phyloP scores from a whole-genome alignment of 1,140 invertebrate species.

The Drosophila seguyi region DNA sequence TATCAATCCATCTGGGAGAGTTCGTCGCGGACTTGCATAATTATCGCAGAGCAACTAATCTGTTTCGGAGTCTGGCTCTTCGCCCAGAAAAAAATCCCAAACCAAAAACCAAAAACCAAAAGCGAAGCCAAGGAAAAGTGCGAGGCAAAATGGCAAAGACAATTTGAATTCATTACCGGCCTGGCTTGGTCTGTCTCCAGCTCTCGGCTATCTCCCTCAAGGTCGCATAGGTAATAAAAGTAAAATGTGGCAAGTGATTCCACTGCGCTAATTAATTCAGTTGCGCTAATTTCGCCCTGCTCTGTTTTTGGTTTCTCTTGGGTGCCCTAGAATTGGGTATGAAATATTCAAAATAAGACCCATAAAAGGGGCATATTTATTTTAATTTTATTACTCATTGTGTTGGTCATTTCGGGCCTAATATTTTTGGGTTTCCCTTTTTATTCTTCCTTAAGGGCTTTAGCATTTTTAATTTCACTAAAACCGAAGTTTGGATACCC shows the following conservation, averaged over 20 bases:
- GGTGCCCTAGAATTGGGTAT: slow-evolving; percentile 26
- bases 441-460: slow-evolving; percentile 7
- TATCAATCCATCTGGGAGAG: slow-evolving; percentile 38
- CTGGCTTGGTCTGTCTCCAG: slow-evolving; percentile 19
- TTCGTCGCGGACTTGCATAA: slow-evolving; percentile 59
- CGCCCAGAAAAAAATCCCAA: background rate
- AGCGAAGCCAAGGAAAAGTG: slow-evolving; percentile 38
- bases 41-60: slow-evolving; percentile 40
- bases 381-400: background rate
- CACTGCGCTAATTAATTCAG: slow-evolving; percentile 77
- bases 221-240: slow-evolving; percentile 65
- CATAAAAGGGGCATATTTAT: slow-evolving; percentile 20
- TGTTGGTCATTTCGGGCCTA: background rate
- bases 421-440: slow-evolving; percentile 13
- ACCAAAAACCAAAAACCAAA: background rate
- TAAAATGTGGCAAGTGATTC: slow-evolving; percentile 69
- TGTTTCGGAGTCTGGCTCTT: slow-evolving; percentile 26
- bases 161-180: slow-evolving; percentile 61
- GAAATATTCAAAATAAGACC: slow-evolving; percentile 8
- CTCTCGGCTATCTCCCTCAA: slow-evolving; percentile 61
- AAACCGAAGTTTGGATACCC: background rate
- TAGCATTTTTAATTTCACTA: background rate
- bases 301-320: slow-evolving; percentile 34
- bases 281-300: slow-evolving; percentile 73
- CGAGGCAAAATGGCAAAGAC: slow-evolving; percentile 64